phyloP scores from a whole-genome alignment of 2,113 vertebrate genomes.

The Falcunculus frontatus region DNA sequence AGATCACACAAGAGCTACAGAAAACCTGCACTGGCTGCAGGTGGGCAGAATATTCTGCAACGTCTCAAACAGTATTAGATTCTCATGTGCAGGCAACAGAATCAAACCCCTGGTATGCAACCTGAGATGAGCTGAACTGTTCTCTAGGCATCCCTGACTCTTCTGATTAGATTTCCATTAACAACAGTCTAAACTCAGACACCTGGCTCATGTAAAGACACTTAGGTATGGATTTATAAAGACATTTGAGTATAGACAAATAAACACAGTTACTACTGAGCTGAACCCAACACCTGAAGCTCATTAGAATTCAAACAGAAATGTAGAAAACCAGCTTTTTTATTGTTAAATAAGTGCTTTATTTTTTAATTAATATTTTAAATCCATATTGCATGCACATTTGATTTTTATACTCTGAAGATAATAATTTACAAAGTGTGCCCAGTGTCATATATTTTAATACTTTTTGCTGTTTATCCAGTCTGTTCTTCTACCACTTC shows the following conservation, averaged over 20 bases:
- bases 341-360: neutral
- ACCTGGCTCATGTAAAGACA: neutral
- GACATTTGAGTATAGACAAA: neutral
- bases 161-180: neutral
- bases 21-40: neutral
- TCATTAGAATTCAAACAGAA: neutral
- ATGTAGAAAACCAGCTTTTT: neutral
- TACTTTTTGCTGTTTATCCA: neutral
- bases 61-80: neutral
- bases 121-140: neutral
- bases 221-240: neutral
- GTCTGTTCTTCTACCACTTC: neutral
- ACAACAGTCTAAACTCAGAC: neutral
- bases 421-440: neutral
- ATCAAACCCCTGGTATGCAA: neutral
- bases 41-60: neutral
- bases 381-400: neutral
- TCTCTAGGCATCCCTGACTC: neutral
- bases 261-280: neutral
- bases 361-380: neutral
- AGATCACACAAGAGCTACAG: neutral
- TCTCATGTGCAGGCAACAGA: neutral
- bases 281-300: neutral
- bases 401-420: neutral
- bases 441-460: neutral